Percentiles rank a stretch among this genome's conserved stretches.
These are phyloP conservation scores for Calephelis virginiensis DNA, from an alignment of 1,140 invertebrate species.

Conservation along the genomic window DNA sequence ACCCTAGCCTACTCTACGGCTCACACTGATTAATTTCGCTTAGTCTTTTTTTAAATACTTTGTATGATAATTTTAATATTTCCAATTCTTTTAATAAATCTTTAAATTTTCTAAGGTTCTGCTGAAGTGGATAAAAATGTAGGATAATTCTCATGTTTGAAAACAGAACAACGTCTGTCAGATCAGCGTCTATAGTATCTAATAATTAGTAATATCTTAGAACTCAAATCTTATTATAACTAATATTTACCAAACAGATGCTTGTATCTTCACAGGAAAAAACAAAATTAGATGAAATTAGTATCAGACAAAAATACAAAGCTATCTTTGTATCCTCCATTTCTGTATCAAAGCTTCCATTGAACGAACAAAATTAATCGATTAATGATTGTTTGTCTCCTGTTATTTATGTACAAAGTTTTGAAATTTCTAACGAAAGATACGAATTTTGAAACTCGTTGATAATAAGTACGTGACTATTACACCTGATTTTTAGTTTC, in stretches of 20 bases:
- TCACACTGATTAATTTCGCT: no score
- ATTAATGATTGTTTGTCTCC: not conserved
- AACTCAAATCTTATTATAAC: no score
- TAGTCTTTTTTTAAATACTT: no score
- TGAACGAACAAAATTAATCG: not conserved
- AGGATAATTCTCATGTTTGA: no score
- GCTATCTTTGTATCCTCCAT: conserved; percentile 39
- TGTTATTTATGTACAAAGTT: conserved; percentile 4
- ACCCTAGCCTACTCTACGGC: no score
- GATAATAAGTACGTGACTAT: not conserved
- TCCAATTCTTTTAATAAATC: no score
- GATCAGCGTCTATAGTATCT: no score
- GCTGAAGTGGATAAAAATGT: no score
- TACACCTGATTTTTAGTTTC: not conserved
- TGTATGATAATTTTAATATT: no score
- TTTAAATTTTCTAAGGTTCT: no score
- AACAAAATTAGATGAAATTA: conserved; percentile 41
- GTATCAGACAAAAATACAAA: conserved; percentile 53
- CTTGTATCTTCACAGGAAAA: conserved; percentile 55
- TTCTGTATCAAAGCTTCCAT: not conserved
- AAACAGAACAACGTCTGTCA: no score
- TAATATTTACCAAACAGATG: conserved; percentile 54
- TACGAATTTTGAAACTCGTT: not conserved
- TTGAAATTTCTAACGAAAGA: conserved; percentile 9
- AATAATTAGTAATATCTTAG: no score